phyloP scores from a whole-genome alignment of 2,113 vertebrate genomes.

The Solenodon paradoxus region DNA sequence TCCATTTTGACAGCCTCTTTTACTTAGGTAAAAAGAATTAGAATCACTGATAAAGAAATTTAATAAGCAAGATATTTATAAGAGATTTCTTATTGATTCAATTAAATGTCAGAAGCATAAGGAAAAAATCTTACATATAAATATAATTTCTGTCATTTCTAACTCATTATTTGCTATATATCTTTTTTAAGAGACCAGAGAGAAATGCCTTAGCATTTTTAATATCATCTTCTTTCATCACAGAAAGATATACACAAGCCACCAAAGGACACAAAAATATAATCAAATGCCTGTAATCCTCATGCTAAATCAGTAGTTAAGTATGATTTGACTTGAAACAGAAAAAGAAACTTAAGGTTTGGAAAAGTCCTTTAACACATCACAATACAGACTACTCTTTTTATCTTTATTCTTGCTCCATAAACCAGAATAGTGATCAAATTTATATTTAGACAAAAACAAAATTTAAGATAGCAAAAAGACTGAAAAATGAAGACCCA shows the following conservation, averaged over 20 bases:
- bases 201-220: conserved; percentile 8
- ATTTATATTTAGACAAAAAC: conserved; percentile 5
- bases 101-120: neutral
- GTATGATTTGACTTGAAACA: neutral
- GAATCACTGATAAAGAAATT: neutral
- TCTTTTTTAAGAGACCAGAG: neutral
- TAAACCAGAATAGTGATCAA: neutral
- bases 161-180: neutral
- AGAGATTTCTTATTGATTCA: neutral
- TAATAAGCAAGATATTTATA: neutral
- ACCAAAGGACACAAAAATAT: neutral
- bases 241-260: neutral
- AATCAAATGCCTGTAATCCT: neutral
- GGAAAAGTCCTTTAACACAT: neutral
- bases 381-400: neutral
- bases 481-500: neutral
- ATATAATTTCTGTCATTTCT: neutral
- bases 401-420: neutral
- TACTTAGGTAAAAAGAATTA: neutral
- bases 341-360: neutral
- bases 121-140: neutral
- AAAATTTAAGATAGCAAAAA: neutral
- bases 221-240: neutral
- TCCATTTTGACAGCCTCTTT: neutral
- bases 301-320: neutral